A percentile compares a stretch with the other conserved stretches of the same genome.
These are phyloP conservation scores for crab-eating macaque (Macaca fascicularis) DNA, from an alignment of 2,113 vertebrate species.

Conservation along the genomic window T2T-MFA8v1.1 NC_088390.1:46218001-46218500, in stretches of 20 bases:
- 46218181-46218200: background rate
- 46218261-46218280: background rate
- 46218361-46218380: background rate
- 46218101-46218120: background rate
- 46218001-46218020: background rate
- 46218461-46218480: background rate
- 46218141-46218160: background rate
- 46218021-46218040: conserved; percentile 26
- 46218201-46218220: conserved; percentile 18
- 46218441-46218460: background rate
- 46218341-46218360: background rate
- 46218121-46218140: background rate
- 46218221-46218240: background rate
- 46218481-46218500: background rate
- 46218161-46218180: conserved; percentile 4
- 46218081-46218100: background rate
- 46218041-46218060: background rate
- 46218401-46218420: background rate
- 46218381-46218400: background rate
- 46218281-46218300: background rate
- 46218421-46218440: background rate
- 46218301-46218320: background rate
- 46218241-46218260: background rate
- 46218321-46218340: background rate
- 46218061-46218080: background rate